These are phyloP conservation scores for Drosophila falleni DNA, from an alignment of 2,888 invertebrate genomes.

Conservation along the genomic window DNA sequence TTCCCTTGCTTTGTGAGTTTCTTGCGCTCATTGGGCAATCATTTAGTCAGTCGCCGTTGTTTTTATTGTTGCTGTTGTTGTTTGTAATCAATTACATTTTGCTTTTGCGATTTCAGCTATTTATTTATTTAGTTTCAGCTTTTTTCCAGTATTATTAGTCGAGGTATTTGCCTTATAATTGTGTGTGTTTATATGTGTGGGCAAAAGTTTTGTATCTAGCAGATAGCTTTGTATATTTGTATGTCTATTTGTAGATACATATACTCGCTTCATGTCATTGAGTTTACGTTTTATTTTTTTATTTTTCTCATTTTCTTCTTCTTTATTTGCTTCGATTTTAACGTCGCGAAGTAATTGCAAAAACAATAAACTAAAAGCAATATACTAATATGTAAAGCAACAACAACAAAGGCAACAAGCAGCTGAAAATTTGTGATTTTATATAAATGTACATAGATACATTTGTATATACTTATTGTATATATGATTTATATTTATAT, in stretches of 20 bases:
- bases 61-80: conserved; percentile 51
- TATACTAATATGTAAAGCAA: conserved; percentile 75
- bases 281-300: conserved; percentile 61
- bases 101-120: conserved; percentile 82
- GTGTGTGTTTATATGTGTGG: conserved; percentile 30
- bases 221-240: conserved; percentile 57
- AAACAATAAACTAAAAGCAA: conserved; percentile 80
- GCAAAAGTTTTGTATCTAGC: conserved; percentile 71
- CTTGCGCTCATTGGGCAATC: conserved; percentile 78
- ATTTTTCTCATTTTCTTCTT: conserved; percentile 46
- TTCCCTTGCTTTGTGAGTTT: conserved; percentile 37
- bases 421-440: conserved; percentile 77
- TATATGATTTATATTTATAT: conserved; percentile 16
- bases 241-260: conserved; percentile 24
- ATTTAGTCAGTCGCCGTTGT: conserved; percentile 68
- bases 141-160: conserved; percentile 76
- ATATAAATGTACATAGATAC: conserved; percentile 37
- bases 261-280: conserved; percentile 59
- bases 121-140: conserved; percentile 81
- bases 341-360: conserved; percentile 72
- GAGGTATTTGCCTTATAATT: conserved; percentile 50
- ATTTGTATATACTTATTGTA: not conserved
- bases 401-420: conserved; percentile 37
- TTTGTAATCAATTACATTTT: conserved; percentile 77
- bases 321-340: conserved; percentile 59